Conservation (phyloP, 2,797 vertebrate genomes). For the Crocodylus rhombifer region DNA sequence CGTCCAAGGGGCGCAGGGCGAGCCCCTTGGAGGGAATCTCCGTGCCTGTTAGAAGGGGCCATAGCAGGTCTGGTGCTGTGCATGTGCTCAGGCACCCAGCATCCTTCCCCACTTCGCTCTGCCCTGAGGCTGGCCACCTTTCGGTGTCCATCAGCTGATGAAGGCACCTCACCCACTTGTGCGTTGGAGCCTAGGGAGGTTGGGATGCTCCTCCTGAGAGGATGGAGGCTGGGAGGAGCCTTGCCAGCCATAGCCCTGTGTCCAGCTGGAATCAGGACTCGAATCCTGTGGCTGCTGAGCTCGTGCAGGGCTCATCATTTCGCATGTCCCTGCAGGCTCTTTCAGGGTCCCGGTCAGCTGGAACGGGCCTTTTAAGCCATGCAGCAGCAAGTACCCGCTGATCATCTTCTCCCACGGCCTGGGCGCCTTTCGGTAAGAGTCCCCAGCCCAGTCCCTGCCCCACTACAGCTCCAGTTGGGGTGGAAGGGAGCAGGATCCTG, state of each 20-base stretch:
- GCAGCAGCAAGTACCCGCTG: constrained; percentile 75
- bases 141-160: background rate
- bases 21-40: too few relatives aligned
- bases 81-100: background rate
- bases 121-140: background rate
- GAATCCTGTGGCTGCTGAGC: background rate
- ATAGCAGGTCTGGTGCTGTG: too few relatives aligned
- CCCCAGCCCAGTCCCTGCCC: background rate
- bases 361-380: constrained; percentile 75
- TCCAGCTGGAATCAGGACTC: background rate
- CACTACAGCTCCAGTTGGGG: rapidly evolving
- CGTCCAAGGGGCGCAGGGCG: too few relatives aligned
- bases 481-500: background rate
- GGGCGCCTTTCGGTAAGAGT: constrained; percentile 80
- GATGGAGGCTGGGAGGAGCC: background rate
- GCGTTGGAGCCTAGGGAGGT: too few relatives aligned
- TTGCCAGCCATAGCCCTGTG: background rate
- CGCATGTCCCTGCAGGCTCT: constrained; percentile 66
- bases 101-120: background rate
- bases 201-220: too few relatives aligned
- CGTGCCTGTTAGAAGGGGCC: too few relatives aligned
- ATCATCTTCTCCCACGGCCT: constrained; percentile 85
- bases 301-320: background rate
- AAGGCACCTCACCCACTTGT: too few relatives aligned
- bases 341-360: constrained; percentile 78